A percentile compares a stretch with the other conserved stretches of the same genome.
Conservation (phyloP, 2,113 vertebrate genomes). For the Vidua chalybeata region DNA sequence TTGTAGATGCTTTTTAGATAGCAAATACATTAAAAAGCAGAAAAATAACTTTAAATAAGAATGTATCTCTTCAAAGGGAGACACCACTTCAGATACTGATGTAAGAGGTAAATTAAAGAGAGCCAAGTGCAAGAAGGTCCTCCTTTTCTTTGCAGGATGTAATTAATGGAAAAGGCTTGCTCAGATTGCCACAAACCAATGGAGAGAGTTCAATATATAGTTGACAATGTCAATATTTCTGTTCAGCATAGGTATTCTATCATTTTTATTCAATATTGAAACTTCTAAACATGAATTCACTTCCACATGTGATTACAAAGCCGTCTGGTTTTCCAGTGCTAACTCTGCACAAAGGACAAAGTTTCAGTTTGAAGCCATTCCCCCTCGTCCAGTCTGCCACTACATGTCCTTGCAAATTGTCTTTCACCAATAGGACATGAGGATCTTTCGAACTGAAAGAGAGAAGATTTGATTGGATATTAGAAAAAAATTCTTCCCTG, state of each 20-base stretch:
- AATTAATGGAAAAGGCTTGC: neutral
- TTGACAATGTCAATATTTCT: neutral
- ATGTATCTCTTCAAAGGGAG: neutral
- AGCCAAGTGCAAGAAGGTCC: neutral
- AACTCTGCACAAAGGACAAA: neutral
- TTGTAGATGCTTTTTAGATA: neutral
- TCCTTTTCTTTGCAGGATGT: neutral
- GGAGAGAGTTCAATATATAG: neutral
- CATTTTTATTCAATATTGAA: neutral
- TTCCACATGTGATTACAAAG: neutral
- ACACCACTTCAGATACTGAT: neutral
- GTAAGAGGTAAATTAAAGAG: neutral
- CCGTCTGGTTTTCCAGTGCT: neutral
- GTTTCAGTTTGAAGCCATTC: neutral
- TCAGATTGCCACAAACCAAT: neutral
- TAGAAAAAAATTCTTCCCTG: neutral
- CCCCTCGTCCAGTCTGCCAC: neutral
- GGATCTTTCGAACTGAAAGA: neutral
- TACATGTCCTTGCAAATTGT: neutral
- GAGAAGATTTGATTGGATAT: neutral
- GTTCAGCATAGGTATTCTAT: neutral
- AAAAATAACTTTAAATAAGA: neutral
- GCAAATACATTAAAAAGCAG: neutral
- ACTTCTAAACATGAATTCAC: neutral
- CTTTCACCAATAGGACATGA: neutral